Evolutionary conservation across 1,140 invertebrate genomes (phyloP).

Genomic region (Cepaea nemoralis): DNA sequence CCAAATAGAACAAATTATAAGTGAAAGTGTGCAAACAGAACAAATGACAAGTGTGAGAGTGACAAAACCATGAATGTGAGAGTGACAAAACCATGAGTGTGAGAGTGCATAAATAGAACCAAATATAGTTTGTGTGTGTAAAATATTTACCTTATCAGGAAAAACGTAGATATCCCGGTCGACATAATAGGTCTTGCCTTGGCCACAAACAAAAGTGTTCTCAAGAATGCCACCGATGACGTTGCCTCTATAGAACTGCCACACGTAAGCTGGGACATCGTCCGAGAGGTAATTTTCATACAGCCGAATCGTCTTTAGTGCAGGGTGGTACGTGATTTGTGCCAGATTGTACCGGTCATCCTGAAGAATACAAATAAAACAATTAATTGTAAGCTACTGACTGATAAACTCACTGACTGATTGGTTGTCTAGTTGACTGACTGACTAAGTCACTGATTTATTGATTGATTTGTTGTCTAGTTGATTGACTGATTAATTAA

Average conservation of each 20-base stretch:
- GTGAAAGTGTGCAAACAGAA: no score
- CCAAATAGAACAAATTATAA: no score
- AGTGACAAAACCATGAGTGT: no score
- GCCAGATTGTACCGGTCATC: slow-evolving; percentile 69
- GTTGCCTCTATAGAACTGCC: slow-evolving; percentile 54
- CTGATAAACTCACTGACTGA: no score
- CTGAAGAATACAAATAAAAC: neutral
- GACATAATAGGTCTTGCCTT: slow-evolving; percentile 57
- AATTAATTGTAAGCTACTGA: neutral
- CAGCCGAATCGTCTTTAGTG: slow-evolving; percentile 57
- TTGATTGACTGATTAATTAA: no score
- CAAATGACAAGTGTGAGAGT: no score
- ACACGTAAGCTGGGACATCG: slow-evolving; percentile 50
- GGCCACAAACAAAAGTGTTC: slow-evolving; percentile 46
- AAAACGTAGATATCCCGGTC: slow-evolving; percentile 69
- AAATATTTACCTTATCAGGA: slow-evolving; percentile 50
- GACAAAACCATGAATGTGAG: no score
- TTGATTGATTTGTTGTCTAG: no score
- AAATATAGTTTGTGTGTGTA: no score
- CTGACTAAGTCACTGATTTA: no score
- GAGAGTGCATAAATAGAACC: no score
- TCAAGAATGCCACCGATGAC: slow-evolving; percentile 63
- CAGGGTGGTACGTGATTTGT: slow-evolving; percentile 68
- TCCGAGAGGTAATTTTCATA: slow-evolving; percentile 55
- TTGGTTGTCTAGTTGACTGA: no score